Percentiles rank a stretch among this genome's conserved stretches.
These are phyloP conservation scores for Drosophila lacicola DNA, from an alignment of 2,888 invertebrate species.

Conservation along the genomic window DNA sequence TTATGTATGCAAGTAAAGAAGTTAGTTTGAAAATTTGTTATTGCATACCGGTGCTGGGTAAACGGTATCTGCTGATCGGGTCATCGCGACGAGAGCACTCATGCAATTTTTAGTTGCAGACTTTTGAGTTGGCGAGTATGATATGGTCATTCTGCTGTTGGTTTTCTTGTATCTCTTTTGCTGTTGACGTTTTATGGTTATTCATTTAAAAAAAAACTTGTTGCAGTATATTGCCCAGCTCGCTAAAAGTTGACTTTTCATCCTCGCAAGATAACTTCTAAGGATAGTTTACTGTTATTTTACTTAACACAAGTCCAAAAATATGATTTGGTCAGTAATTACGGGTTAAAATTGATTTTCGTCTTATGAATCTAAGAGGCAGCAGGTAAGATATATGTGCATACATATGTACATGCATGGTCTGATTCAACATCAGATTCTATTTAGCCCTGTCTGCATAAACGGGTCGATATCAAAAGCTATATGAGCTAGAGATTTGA, in stretches of 20 bases:
- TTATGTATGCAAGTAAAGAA: background rate
- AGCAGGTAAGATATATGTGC: too few relatives aligned
- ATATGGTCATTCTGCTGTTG: slow-evolving; percentile 69
- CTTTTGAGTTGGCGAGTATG: slow-evolving; percentile 70
- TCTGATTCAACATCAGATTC: too few relatives aligned
- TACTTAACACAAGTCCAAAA: too few relatives aligned
- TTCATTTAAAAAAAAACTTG: slow-evolving; percentile 56
- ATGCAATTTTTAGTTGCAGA: slow-evolving; percentile 20
- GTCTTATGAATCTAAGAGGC: too few relatives aligned
- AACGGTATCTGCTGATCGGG: background rate
- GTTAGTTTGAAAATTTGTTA: background rate
- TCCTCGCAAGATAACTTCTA: background rate
- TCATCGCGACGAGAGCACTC: background rate
- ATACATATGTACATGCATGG: too few relatives aligned
- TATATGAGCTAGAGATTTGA: too few relatives aligned
- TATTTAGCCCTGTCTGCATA: too few relatives aligned
- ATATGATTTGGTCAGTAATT: too few relatives aligned
- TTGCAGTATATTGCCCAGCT: slow-evolving; percentile 70
- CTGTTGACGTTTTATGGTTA: slow-evolving; percentile 32
- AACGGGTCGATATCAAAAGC: too few relatives aligned
- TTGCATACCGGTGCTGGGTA: background rate
- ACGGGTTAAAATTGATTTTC: too few relatives aligned
- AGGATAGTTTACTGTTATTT: too few relatives aligned
- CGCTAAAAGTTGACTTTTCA: slow-evolving; percentile 5
- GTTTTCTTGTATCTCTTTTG: slow-evolving; percentile 35